Base-by-base conservation (phyloP, 1,140 invertebrate genomes). In the Drosophila lini region DNA sequence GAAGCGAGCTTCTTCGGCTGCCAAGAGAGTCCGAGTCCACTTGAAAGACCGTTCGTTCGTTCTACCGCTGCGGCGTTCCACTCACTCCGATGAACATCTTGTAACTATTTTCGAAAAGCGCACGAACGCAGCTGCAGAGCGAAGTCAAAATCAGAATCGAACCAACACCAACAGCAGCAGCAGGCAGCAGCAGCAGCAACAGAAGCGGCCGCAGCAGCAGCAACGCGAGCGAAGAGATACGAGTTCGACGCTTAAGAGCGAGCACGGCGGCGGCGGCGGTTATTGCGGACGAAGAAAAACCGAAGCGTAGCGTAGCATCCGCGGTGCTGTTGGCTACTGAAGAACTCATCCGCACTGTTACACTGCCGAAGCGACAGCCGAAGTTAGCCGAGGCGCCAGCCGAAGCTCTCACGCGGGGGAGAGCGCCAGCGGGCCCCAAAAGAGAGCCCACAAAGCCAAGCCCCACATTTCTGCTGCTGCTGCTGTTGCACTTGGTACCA, bases 51-150 rank as follows among this genome's bases (percentile, higher is more conserved):
- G 79, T 86, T 85, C 73, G 78, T 85, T 86, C 61, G 61, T 42
- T 64, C 32, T 57, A 64, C 90, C 90, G 90, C 85, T 84, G 75
- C 85, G 84, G 86, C 82, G 90, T 91, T 91, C 90, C 89, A 81
- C 78, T 90, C 90, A 86, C 89, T 91, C 86, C 90, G 90, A 90
- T 90, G 85, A 91, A 89, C 81, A 91, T 91, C 85, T 91, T 91
- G 90, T 91, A 91, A 91, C 90, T 91, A 91, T 90, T 91, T 91
- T 91, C 74, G 75, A 91, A 91, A 89, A 89, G 83, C 83, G 89
- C 89, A 91, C 89, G 89, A 81, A 83, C 89, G 77, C 89, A 91
- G 86, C 80, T 90, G 89, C 89, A 91, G 89, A 90, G 89, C 89
- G 80, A 75, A 76, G 44, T 73, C 61, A 65, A 76, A 60, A 71